phyloP scores from a whole-genome alignment of 2,888 invertebrate genomes.

The Amphimallon solstitiale region DNA sequence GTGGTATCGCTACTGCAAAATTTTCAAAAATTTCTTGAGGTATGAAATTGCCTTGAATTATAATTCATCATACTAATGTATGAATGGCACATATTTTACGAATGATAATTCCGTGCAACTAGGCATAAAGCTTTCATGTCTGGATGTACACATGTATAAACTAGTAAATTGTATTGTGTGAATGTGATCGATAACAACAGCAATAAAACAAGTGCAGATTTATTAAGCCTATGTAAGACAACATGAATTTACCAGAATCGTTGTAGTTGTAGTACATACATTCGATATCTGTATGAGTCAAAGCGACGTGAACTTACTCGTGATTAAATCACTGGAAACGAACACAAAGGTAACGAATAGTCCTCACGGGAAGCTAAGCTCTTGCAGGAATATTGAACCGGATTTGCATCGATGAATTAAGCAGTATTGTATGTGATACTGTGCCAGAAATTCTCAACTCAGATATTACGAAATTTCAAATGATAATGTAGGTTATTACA shows the following conservation, averaged over 20 bases:
- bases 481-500: too few species aligned
- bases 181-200: slow-evolving; percentile 1
- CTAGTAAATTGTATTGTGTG: background rate
- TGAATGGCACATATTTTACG: too few species aligned
- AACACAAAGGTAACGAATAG: slow-evolving; percentile 33
- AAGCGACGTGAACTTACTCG: background rate
- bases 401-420: slow-evolving; percentile 23
- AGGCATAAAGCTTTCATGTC: too few species aligned
- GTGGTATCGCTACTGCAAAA: too few species aligned
- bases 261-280: background rate
- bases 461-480: too few species aligned
- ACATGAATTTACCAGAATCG: slow-evolving; percentile 15
- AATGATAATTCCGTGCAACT: too few species aligned
- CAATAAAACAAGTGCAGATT: slow-evolving; percentile 15
- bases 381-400: slow-evolving; percentile 20
- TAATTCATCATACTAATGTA: too few species aligned
- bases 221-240: slow-evolving; percentile 13
- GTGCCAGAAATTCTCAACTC: background rate
- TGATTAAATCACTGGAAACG: slow-evolving; percentile 31
- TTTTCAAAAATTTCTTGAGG: too few species aligned
- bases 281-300: background rate
- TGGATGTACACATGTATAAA: background rate
- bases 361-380: slow-evolving; percentile 16
- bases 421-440: slow-evolving; percentile 4
- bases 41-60: too few species aligned